Evolutionary conservation across 2,888 invertebrate genomes (phyloP), one percentile per base, ranked within the genome.

Genomic region (Epistrophe grossulariae): DNA sequence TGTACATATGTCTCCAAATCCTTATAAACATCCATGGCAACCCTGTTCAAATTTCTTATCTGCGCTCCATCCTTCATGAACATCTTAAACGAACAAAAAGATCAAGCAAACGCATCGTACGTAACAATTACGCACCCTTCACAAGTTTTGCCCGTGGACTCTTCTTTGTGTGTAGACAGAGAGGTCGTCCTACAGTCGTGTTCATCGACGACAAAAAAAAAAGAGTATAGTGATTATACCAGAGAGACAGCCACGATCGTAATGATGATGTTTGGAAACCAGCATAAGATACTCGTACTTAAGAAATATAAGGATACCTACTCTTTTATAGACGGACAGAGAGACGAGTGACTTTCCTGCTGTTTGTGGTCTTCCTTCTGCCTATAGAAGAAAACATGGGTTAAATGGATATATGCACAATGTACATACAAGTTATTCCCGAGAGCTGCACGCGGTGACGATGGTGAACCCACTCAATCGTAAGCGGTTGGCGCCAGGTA

Each of bases 391-490:
- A 60, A n/a, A 60, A 38, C 60, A 60, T 19, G 19, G 19, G 60
- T 60, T 38, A 13, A 60, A 60, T 60, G 19, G 60, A 7, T 40
- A 40, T 31, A 31, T 5, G 8, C 8, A 1, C 9, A 35, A n/a
- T 35, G 8, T 9, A 7, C 0, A 35, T 15, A 24, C 62, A 43
- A 45, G n/a, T 45, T 64, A 45, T 66, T 31, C 45, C n/a, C 15
- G 40, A 28, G 70, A 55, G 8, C 15, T 55, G 40, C 24, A 40
- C 7, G 28, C 4, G 3, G 68, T 43, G 60, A 59, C 50, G 77
- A 80, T 72, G 62, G 68, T 85, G 40, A 80, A 62, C 84, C 84
- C 81, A 85, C 81, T 85, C 84, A 85, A 81, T 78, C 78, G 81
- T 81, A 81, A 81, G 72, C 68, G 45, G 77, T 50, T 85, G 84